These are phyloP conservation scores for Trachelipus rathkii DNA, from an alignment of 1,140 invertebrate genomes.

Conservation along the genomic window DNA sequence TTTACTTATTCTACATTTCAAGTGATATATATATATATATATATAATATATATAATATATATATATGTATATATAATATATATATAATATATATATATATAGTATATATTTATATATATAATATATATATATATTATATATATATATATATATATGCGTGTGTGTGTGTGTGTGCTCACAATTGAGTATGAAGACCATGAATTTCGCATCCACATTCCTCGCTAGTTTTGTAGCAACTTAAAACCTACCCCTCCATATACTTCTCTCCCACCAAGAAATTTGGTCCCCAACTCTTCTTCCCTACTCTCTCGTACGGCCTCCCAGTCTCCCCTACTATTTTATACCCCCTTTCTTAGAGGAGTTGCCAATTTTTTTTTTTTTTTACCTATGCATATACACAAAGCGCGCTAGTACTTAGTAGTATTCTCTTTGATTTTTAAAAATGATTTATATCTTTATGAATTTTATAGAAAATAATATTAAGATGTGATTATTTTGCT, in stretches of 20 bases:
- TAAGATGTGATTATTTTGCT: background rate
- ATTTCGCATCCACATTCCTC: background rate
- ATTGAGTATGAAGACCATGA: background rate
- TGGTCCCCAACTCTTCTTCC: background rate
- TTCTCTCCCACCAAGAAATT: background rate
- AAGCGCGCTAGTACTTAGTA: background rate
- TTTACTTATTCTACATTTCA: no score
- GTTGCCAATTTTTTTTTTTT: constrained; percentile 1
- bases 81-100: no score
- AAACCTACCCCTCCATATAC: background rate
- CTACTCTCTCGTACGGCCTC: background rate
- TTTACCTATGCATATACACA: background rate
- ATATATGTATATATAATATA: no score
- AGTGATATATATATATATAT: no score
- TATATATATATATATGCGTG: constrained; percentile 4
- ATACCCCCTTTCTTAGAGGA: background rate
- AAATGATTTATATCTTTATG: background rate
- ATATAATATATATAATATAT: no score
- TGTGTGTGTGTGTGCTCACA: background rate
- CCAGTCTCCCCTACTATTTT: constrained; percentile 1
- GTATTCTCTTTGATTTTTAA: background rate
- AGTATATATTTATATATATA: no score
- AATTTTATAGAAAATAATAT: background rate
- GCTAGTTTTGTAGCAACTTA: background rate
- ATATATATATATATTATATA: background rate